Evolutionary conservation across 2,113 vertebrate genomes (phyloP).

Genomic region (Catagonus wagneri): DNA sequence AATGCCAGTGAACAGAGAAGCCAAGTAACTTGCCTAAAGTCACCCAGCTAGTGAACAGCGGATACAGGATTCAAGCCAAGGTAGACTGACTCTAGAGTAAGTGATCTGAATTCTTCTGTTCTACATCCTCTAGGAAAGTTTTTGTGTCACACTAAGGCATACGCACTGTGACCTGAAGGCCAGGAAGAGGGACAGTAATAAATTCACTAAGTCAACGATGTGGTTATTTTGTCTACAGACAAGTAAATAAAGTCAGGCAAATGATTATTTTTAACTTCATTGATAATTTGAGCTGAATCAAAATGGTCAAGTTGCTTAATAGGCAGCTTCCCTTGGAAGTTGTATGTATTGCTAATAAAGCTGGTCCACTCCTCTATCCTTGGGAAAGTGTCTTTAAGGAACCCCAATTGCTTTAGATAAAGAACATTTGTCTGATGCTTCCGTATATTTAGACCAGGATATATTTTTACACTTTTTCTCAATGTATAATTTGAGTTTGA

Average conservation of each 20-base stretch:
- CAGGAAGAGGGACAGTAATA: neutral
- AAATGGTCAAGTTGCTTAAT: constrained; percentile 20
- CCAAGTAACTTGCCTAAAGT: neutral
- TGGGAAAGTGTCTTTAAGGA: neutral
- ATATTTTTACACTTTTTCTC: constrained; percentile 62
- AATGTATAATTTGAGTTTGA: constrained; percentile 61
- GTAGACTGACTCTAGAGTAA: neutral
- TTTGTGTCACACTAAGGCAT: neutral
- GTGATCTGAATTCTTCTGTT: neutral
- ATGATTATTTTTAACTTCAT: neutral
- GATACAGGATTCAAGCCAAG: neutral
- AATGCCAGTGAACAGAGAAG: neutral
- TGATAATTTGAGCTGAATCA: neutral
- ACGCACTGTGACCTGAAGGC: neutral
- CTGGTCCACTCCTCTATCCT: neutral
- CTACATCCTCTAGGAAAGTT: neutral
- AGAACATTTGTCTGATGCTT: constrained; percentile 24
- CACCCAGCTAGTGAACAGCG: neutral
- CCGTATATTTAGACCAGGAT: constrained; percentile 53
- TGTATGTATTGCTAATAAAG: neutral
- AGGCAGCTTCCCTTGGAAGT: neutral
- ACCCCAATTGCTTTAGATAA: constrained; percentile 41
- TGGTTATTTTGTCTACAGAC: neutral
- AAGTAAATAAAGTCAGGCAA: neutral
- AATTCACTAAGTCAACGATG: neutral